Evolutionary conservation across 1,140 invertebrate genomes (phyloP), one percentile per base, ranked within the genome.

Genomic region (Trachymyrmex cornetzi): DNA sequence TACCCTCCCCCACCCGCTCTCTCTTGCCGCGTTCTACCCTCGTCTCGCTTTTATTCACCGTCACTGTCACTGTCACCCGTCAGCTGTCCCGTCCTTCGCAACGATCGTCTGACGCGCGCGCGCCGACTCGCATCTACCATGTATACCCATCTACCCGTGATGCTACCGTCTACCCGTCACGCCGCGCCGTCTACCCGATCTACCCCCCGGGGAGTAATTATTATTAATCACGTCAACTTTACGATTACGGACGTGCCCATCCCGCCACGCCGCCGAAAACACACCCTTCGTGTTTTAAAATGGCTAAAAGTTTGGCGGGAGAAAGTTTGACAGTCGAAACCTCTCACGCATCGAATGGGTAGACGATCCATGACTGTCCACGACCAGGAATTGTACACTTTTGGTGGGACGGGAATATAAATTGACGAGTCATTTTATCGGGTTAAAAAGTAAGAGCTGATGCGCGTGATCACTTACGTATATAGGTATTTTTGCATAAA

Each of bases 211-310:
- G 7, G 24, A 75, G 24, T 84, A 75, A 84, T 84, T 74, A 84
- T 84, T 84, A 84, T 61, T 84, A 74, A 84, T 84, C 80, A 74
- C 27, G 80, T 84, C 69, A 84, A 84, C 55, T 84, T 75, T 74
- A 48, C 69, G 80, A 74, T 48, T 59, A 84, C 30, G 69, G 67
- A 67, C 69, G 48, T 22, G 55, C 27, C 55, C 53, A 55, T 48
- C 48, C 48, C 64, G 27, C 27, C 48, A 12, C 27, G 27, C 44
- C 16, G 38, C 27, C 61, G 12, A 61, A 44, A 61, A 38, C 74
- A 16, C 61, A 61, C 44, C 61, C 77, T 53, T 67, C 48, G 77
- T 48, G n/a, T 22, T 71, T 69, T 69, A 38, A 50, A 69, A 34
- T 44, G 79, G 38, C 53, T 61, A 38, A 72, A 82, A 55, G 79